Conservation (phyloP, 2,113 vertebrate genomes). For the Hucho hucho region DNA sequence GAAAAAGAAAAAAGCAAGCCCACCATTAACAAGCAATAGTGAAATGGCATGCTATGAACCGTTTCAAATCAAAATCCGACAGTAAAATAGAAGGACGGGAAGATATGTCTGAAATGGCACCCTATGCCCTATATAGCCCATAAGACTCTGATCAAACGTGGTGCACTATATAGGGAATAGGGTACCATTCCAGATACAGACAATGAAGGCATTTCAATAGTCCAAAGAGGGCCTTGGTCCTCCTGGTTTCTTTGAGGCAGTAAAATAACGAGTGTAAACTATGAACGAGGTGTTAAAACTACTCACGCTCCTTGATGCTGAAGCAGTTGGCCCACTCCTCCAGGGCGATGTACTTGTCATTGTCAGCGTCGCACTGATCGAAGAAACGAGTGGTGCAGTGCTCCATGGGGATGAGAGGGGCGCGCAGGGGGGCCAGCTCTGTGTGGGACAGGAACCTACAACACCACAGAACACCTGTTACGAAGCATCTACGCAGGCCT, state of each 20-base stretch:
- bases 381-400: conserved; percentile 99
- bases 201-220: no score
- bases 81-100: no score
- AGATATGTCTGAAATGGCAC: no score
- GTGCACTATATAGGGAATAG: no score
- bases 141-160: no score
- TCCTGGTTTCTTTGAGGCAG: no score
- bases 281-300: not conserved
- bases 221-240: no score
- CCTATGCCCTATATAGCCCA: no score
- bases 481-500: not conserved
- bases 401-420: conserved; percentile 98
- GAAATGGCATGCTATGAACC: not conserved
- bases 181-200: no score
- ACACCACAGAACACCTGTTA: not conserved
- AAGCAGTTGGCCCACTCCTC: conserved; percentile 97
- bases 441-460: conserved; percentile 95
- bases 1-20: not conserved
- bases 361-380: conserved; percentile 88
- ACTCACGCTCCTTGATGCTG: conserved; percentile 96
- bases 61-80: not conserved
- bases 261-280: no score
- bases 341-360: conserved; percentile 95
- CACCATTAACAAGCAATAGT: conserved; percentile 14
- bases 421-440: conserved; percentile 92